phyloP scores from a whole-genome alignment of 2,113 vertebrate genomes.

The Gymnarchus niloticus region DNA sequence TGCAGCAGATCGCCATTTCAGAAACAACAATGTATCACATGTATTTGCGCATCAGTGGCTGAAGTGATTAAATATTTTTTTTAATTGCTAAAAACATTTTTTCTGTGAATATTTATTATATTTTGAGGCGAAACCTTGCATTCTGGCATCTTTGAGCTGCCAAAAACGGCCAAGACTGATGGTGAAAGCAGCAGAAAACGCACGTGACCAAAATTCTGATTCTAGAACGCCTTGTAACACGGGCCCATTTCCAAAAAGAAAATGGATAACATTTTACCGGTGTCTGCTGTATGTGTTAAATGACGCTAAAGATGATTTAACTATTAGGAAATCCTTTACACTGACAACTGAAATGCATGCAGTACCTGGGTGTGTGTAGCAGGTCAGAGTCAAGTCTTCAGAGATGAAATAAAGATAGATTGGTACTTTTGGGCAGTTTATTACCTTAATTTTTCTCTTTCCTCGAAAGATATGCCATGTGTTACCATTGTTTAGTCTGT shows the following conservation, averaged over 20 bases:
- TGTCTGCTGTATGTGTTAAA: neutral
- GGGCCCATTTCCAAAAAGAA: neutral
- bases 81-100: neutral
- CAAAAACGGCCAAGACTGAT: neutral
- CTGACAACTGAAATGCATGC: too few species aligned
- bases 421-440: neutral
- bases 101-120: neutral
- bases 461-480: neutral
- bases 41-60: neutral
- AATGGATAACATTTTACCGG: neutral
- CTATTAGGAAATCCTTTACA: too few species aligned
- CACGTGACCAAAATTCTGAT: slow-evolving; percentile 13
- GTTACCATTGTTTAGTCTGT: neutral
- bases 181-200: neutral
- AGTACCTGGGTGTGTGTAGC: neutral
- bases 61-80: neutral
- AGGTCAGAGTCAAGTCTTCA: too few species aligned
- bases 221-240: neutral
- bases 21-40: neutral
- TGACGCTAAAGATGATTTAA: neutral
- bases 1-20: slow-evolving; percentile 6
- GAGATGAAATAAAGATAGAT: neutral
- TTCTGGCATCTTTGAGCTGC: neutral
- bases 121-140: neutral
- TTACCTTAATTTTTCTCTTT: neutral